These are phyloP conservation scores for Aspidapion aeneum DNA, from an alignment of 2,888 invertebrate genomes.

Conservation along the genomic window DNA sequence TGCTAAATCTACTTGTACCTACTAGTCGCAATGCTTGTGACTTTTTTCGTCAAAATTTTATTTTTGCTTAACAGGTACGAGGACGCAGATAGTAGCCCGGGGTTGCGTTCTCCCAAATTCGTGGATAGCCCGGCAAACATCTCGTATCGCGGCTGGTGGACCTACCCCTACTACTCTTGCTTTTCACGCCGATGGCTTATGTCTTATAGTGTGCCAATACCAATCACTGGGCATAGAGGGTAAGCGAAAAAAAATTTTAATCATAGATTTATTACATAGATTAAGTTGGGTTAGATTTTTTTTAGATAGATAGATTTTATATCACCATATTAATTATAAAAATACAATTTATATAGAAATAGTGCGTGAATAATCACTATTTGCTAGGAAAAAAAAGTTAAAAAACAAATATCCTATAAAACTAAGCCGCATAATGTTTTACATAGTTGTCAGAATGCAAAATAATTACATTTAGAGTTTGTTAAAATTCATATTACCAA, in stretches of 20 bases:
- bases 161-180: slow-evolving; percentile 85
- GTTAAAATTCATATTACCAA: too few relatives aligned
- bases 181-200: slow-evolving; percentile 74
- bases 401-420: too few relatives aligned
- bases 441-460: too few relatives aligned
- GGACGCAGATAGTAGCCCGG: slow-evolving; percentile 58
- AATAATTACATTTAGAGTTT: too few relatives aligned
- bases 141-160: slow-evolving; percentile 79
- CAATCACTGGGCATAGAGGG: slow-evolving; percentile 53
- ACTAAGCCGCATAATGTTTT: too few relatives aligned
- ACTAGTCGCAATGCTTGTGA: too few relatives aligned
- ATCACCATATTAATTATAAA: too few relatives aligned
- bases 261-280: not conserved
- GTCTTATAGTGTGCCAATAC: slow-evolving; percentile 75
- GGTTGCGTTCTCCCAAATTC: slow-evolving; percentile 65
- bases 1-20: too few relatives aligned
- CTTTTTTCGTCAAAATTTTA: too few relatives aligned
- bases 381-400: too few relatives aligned
- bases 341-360: too few relatives aligned
- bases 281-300: not conserved
- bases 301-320: not conserved
- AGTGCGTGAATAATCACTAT: too few relatives aligned
- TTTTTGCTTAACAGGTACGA: slow-evolving; percentile 65
- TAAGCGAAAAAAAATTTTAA: slow-evolving; percentile 33
- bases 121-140: slow-evolving; percentile 61